A percentile compares a stretch with the other conserved stretches of the same genome.
Evolutionary conservation across 2,797 vertebrate genomes (phyloP).

Genomic region (Ambastaia sidthimunki): DNA sequence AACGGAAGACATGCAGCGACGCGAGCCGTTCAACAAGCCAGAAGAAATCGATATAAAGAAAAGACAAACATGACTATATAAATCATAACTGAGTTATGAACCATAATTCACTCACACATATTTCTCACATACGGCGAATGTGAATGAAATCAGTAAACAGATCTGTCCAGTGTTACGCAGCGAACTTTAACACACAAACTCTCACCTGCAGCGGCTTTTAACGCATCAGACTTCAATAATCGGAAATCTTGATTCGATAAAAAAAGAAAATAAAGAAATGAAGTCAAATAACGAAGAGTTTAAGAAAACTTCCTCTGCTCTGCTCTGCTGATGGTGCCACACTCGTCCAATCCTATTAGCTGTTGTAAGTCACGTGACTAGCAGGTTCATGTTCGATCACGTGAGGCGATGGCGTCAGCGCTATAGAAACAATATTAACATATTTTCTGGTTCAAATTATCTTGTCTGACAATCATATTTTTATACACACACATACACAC

Average conservation of each 20-base stretch:
- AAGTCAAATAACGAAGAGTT: conserved; percentile 1
- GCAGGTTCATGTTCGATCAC: not conserved
- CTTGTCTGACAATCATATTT: too few species aligned
- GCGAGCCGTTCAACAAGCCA: not conserved
- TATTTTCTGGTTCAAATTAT: too few species aligned
- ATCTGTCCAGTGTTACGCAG: not conserved
- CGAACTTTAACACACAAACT: not conserved
- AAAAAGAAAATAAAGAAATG: not conserved
- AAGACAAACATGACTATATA: not conserved
- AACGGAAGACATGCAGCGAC: not conserved
- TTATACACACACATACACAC: too few species aligned
- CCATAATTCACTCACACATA: not conserved
- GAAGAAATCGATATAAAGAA: not conserved
- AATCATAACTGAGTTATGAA: not conserved
- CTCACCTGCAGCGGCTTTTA: conserved; percentile 9
- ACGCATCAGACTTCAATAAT: not conserved
- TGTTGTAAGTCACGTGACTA: not conserved
- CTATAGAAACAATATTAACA: conserved; percentile 7
- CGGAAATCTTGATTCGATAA: not conserved
- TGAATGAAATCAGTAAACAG: not conserved
- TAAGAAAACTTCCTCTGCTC: not conserved
- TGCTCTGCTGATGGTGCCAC: conserved; percentile 25
- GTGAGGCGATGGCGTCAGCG: conserved; percentile 7
- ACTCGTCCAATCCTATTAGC: conserved; percentile 12
- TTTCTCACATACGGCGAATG: too few species aligned